Conservation (phyloP, 2,113 vertebrate genomes). For the Calonectris borealis region DNA sequence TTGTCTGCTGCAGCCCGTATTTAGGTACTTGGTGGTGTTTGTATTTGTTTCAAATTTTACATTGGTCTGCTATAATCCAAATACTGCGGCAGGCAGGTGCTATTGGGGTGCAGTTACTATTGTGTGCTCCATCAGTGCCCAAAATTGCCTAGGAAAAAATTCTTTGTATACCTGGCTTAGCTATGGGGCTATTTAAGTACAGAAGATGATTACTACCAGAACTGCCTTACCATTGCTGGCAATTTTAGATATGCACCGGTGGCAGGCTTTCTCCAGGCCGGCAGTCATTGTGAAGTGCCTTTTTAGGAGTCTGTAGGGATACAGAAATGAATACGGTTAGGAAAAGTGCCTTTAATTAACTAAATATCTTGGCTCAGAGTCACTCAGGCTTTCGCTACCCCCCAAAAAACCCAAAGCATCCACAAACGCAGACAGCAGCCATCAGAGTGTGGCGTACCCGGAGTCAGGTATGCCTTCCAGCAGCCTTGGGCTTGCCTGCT, state of each 20-base stretch:
- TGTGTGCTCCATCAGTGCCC: neutral
- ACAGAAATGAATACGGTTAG: neutral
- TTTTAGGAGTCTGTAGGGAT: neutral
- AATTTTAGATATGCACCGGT: slow-evolving; percentile 70
- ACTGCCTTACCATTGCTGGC: slow-evolving; percentile 73
- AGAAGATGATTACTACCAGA: neutral
- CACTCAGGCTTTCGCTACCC: neutral
- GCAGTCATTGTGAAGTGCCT: slow-evolving; percentile 48
- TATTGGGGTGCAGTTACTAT: neutral
- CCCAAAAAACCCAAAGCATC: neutral
- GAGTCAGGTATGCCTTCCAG: neutral
- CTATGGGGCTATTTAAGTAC: neutral
- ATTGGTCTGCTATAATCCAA: neutral
- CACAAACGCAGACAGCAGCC: neutral
- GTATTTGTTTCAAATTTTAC: neutral
- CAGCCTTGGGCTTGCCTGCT: neutral
- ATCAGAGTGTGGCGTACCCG: neutral
- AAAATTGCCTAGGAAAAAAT: neutral
- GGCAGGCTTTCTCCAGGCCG: slow-evolving; percentile 72
- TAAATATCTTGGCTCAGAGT: neutral
- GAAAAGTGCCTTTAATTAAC: neutral
- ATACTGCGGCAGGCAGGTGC: neutral
- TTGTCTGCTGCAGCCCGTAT: neutral
- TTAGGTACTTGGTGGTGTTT: neutral
- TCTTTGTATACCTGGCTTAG: neutral